Base-by-base conservation (phyloP, 1,140 invertebrate genomes). In the Sesamia nonagrioides region DNA sequence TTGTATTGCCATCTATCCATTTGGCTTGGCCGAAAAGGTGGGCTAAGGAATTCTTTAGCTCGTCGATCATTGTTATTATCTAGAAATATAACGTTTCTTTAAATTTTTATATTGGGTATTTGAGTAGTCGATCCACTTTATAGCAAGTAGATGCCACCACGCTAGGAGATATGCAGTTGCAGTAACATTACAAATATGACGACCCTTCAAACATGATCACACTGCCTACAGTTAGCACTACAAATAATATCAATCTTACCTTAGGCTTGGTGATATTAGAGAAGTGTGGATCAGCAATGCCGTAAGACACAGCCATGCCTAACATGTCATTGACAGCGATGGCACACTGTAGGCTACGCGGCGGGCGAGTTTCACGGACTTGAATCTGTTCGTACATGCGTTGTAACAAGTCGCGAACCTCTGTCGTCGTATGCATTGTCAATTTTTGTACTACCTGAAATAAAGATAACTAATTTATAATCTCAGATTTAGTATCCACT, bases 1-100 rank as follows among this genome's bases (percentile, higher is more conserved):
- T 98, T 0, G 98, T 98, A 71, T 95, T 87, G 11, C 95, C 89
- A 90, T 99, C 98, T 97, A 99, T 98, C 98, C 98, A 99, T 50
- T 96, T 95, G 0, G 97, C 95, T 75, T 95, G 94, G 1, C 96
- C 92, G 0, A 99, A 96, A 7, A 98, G 91, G 27, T 97, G 95
- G 17, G 97, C 96, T 87, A 99, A 98, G 0, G 97, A 96, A 13
- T 96, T 93, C 91, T 97, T 97, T 80, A 99, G 97, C 85, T 98
- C 96, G 21, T 96, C 92, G 35, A 99, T 90, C 97, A 99, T 98
- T 84, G 96, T 95, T 87, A 97, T 89, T 1, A 98, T 96, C 96
- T 96, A 78, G 6, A 58, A 56, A 1, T 21, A 3, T 9, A 21
- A 56, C 11, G n/a, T 8, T 21, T 1, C 2, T 3, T 56, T 56